phyloP scores from a whole-genome alignment of 2,113 vertebrate genomes.

The Elanus axillaris region DNA sequence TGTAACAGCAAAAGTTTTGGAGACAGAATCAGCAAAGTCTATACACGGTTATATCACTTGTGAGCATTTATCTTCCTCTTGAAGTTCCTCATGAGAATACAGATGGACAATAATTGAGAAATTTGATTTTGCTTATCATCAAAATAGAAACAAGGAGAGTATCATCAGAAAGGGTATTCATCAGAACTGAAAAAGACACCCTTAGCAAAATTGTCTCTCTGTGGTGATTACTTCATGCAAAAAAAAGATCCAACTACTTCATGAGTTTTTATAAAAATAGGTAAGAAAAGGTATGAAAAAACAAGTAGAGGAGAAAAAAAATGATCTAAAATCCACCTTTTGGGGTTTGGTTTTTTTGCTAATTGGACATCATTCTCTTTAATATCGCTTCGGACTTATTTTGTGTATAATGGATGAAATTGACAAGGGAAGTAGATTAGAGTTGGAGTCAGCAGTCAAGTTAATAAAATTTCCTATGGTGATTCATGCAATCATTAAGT shows the following conservation, averaged over 20 bases:
- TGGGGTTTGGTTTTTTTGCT: background rate
- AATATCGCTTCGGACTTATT: background rate
- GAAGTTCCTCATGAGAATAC: background rate
- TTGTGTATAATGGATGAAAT: background rate
- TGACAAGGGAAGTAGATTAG: background rate
- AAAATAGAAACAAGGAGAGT: background rate
- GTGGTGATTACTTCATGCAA: background rate
- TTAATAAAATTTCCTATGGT: background rate
- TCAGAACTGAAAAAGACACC: background rate
- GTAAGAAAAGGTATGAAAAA: background rate
- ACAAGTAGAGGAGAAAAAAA: background rate
- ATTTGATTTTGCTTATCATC: background rate
- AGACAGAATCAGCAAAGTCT: background rate
- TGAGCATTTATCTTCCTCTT: background rate
- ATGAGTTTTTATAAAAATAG: background rate
- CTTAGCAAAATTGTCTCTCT: background rate
- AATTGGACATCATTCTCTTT: background rate
- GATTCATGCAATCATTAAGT: background rate
- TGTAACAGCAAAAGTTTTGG: background rate
- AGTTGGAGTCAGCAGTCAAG: background rate
- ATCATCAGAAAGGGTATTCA: background rate
- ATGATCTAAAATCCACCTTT: background rate
- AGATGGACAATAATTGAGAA: background rate
- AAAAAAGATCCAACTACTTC: fast-evolving
- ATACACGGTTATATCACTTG: background rate